Evolutionary conservation across 2,797 vertebrate species (phyloP).

Genomic region (Diplodus sargus): DNA sequence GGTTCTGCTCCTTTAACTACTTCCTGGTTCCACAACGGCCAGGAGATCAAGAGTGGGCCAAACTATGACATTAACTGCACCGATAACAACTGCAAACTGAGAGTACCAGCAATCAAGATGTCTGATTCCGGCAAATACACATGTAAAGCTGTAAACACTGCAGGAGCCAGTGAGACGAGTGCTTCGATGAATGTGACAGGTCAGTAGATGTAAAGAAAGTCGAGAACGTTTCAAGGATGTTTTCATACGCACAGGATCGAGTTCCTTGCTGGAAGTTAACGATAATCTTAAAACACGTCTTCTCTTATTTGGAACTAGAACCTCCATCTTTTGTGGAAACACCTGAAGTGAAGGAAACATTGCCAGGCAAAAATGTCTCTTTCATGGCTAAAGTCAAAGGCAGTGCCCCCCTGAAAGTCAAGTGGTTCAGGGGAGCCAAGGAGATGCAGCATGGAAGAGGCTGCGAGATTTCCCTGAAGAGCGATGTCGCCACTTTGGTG

Average conservation of each 20-base stretch:
- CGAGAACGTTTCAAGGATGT: neutral
- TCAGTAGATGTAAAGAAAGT: slow-evolving; percentile 74
- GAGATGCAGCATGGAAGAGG: slow-evolving; percentile 88
- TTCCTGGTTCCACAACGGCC: slow-evolving; percentile 92
- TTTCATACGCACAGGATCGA: neutral
- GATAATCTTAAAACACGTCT: slow-evolving; percentile 30
- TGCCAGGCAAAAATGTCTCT: slow-evolving; percentile 87
- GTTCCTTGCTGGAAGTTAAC: neutral
- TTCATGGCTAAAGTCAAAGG: slow-evolving; percentile 90
- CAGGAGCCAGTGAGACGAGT: slow-evolving; percentile 89
- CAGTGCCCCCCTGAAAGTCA: slow-evolving; percentile 89
- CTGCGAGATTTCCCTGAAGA: slow-evolving; percentile 87
- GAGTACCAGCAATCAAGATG: slow-evolving; percentile 84
- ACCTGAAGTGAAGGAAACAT: slow-evolving; percentile 86
- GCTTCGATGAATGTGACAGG: slow-evolving; percentile 92
- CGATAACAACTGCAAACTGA: slow-evolving; percentile 89
- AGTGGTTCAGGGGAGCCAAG: slow-evolving; percentile 93
- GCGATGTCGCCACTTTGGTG: slow-evolving; percentile 84
- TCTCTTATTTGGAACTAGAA: slow-evolving; percentile 83
- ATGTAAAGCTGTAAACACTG: slow-evolving; percentile 90
- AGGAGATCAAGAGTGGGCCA: slow-evolving; percentile 89
- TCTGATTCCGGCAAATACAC: slow-evolving; percentile 90
- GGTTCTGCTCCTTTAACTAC: slow-evolving; percentile 92
- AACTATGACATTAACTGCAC: slow-evolving; percentile 89
- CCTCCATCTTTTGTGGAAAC: slow-evolving; percentile 90